Percentiles rank a stretch among this genome's conserved stretches.
phyloP scores from a whole-genome alignment of 2,888 invertebrate genomes.

The Xylota segnis region DNA sequence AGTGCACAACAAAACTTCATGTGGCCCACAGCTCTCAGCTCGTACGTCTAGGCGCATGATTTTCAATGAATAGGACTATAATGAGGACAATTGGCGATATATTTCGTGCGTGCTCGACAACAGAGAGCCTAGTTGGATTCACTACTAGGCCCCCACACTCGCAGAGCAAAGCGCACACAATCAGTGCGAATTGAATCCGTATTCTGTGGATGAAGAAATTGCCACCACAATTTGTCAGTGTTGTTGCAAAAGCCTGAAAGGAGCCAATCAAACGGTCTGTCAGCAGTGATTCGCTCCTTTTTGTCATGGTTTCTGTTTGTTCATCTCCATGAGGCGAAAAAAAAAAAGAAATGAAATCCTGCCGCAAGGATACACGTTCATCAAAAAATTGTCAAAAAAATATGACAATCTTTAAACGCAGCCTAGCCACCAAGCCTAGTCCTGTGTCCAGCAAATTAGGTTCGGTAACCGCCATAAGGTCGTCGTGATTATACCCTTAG shows the following conservation, averaged over 20 bases:
- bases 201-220: constrained; percentile 76
- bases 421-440: not conserved
- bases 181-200: constrained; percentile 74
- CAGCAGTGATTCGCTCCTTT: constrained; percentile 27
- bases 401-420: constrained; percentile 49
- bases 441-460: constrained; percentile 45
- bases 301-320: constrained; percentile 47
- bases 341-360: too few relatives aligned
- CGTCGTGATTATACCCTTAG: constrained; percentile 11
- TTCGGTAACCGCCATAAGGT: constrained; percentile 65
- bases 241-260: constrained; percentile 65
- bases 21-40: not conserved
- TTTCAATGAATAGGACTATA: constrained; percentile 77
- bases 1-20: constrained; percentile 18
- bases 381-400: constrained; percentile 10
- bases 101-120: constrained; percentile 74
- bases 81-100: constrained; percentile 78
- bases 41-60: constrained; percentile 53
- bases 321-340: constrained; percentile 15
- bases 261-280: constrained; percentile 71
- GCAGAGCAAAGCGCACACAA: constrained; percentile 54
- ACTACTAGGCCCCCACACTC: constrained; percentile 48
- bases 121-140: constrained; percentile 57
- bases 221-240: constrained; percentile 75
- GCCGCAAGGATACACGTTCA: constrained; percentile 51